Base-by-base conservation (phyloP, 92 coral and sea anemone genomes). In the Desmophyllum pertusum region DNA sequence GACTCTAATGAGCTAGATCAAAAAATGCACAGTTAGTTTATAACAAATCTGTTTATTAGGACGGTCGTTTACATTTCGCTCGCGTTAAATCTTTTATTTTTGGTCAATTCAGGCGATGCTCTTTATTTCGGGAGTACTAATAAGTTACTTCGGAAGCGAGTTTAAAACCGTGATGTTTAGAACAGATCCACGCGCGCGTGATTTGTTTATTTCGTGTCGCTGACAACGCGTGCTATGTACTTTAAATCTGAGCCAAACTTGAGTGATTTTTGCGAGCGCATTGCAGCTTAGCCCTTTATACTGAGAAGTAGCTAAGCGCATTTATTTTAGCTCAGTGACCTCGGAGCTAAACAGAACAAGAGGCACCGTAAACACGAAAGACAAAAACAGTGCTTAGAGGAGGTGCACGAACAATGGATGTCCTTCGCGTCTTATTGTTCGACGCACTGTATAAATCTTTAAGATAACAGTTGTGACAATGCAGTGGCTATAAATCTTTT, bases 271-370 rank as follows among this genome's bases (percentile, higher is more conserved):
- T 70, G 18, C 21, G 63, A 70, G 78, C 74, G 77, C 69, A 71
- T 1, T 55, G 57, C 52, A 33, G 52, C 85, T 72, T 51, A 71
- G 51, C 85, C 27, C 77, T 48, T 70, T 17, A 51, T 55, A 38
- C 25, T n/a, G 70, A 55, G 21, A 43, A 55, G 27, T 27, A 68
- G 57, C 66, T 80, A 71, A 81, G 78, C 85, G 30, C 59, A 25
- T 63, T 63, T 31, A 64, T 52, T 40, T 51, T 42, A 80, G 45
- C 51, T 67, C 42, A 81, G 23, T 70, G 85, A 81, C 85, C 85
- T 42, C 37, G 36, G 39, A 70, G 70, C 85, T 72, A 38, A 53
- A 81, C 78, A 71, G 78, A 25, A n/a, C 77, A 23, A 52, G 70
- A 57, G 72, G 53, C 15, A 51, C 55, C 70, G 71, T 55, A 81